phyloP scores from a whole-genome alignment of 1,140 invertebrate species.

The Cotesia vestalis region DNA sequence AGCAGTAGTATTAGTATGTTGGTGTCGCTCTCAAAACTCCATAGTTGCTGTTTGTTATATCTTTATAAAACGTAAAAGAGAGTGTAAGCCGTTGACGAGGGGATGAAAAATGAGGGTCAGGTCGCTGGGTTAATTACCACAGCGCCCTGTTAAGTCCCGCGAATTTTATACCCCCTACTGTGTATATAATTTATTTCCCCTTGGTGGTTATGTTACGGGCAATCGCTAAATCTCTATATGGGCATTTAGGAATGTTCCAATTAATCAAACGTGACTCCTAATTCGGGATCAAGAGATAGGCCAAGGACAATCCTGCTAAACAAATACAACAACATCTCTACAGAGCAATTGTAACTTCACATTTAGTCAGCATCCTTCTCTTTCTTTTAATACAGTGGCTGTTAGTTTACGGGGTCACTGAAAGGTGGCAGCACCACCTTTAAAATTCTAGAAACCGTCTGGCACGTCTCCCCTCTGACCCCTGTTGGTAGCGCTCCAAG shows the following conservation, averaged over 20 bases:
- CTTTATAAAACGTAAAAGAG: slow-evolving; percentile 2
- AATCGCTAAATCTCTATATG: slow-evolving; percentile 23
- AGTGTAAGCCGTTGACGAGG: slow-evolving; percentile 19
- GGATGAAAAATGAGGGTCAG: slow-evolving; percentile 15
- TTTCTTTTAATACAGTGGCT: slow-evolving; percentile 21
- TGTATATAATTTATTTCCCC: slow-evolving; percentile 28
- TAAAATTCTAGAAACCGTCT: slow-evolving; percentile 54
- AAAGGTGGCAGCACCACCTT: slow-evolving; percentile 56
- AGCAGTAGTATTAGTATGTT: too few relatives aligned
- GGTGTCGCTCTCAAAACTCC: too few relatives aligned
- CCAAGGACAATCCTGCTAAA: not conserved
- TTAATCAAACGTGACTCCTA: slow-evolving; percentile 58
- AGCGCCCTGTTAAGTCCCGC: slow-evolving; percentile 17
- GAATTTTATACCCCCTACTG: slow-evolving; percentile 19
- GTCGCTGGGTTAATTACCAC: slow-evolving; percentile 17
- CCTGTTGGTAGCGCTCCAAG: not conserved
- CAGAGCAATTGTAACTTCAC: slow-evolving; percentile 60
- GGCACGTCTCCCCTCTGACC: slow-evolving; percentile 31
- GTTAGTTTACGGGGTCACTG: slow-evolving; percentile 54
- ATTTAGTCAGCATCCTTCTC: slow-evolving; percentile 26
- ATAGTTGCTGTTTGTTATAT: too few relatives aligned
- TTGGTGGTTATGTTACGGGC: slow-evolving; percentile 21
- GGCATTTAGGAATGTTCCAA: slow-evolving; percentile 51
- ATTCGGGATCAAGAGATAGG: not conserved
- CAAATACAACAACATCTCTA: slow-evolving; percentile 11